Evolutionary conservation across 2,888 invertebrate genomes (phyloP).

Genomic region (Drosophila niveifrons): DNA sequence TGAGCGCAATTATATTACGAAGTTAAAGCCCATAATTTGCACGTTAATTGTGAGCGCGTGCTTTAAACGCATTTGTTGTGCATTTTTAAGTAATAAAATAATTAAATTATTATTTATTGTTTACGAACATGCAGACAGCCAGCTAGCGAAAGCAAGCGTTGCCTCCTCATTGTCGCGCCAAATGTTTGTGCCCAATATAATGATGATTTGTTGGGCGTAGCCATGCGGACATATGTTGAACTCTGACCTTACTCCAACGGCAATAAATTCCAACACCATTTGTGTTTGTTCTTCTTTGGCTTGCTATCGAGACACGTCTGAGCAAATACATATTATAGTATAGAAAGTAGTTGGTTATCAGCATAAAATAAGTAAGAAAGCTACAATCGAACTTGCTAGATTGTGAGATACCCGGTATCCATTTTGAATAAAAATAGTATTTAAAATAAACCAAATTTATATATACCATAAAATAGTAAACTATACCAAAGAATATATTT

Average conservation of each 20-base stretch:
- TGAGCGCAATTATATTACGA: conserved; percentile 49
- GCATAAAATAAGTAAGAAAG: neutral
- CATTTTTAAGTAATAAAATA: conserved; percentile 79
- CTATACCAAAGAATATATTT: too few species aligned
- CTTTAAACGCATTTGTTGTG: conserved; percentile 70
- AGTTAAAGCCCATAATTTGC: conserved; percentile 52
- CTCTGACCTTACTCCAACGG: conserved; percentile 51
- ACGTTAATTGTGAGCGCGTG: conserved; percentile 74
- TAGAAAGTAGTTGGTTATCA: conserved; percentile 2
- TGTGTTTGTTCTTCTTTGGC: neutral
- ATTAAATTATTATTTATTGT: conserved; percentile 77
- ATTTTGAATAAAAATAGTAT: too few species aligned
- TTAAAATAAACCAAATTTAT: too few species aligned
- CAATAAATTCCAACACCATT: conserved; percentile 50
- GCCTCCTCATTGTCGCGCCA: conserved; percentile 3
- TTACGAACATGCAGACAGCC: conserved; percentile 49
- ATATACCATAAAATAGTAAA: too few species aligned
- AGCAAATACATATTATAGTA: neutral
- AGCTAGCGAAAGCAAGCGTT: conserved; percentile 3
- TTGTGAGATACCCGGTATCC: too few species aligned
- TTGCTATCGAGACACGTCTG: conserved; percentile 27
- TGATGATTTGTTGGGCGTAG: conserved; percentile 59
- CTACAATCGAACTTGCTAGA: too few species aligned
- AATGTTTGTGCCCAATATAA: conserved; percentile 48
- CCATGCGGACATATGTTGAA: conserved; percentile 65